Evolutionary conservation across 30 jellyfish, hydroid and myxozoan genomes (phyloP), one percentile per base, ranked within the genome.

Genomic region (Hydractinia symbiolongicarpus): DNA sequence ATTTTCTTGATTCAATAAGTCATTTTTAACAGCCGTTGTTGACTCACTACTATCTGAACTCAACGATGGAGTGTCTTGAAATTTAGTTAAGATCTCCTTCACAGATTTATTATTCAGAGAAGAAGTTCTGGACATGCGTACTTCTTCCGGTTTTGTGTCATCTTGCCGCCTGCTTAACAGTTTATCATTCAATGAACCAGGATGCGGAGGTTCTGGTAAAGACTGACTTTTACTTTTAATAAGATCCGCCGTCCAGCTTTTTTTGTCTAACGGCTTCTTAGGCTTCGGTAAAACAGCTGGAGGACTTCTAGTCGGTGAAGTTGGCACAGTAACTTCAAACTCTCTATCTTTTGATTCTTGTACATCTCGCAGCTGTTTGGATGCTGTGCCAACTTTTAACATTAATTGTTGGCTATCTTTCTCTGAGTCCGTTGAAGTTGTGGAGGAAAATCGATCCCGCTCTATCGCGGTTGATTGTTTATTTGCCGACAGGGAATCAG

Each of bases 231-330:
- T 77, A 55, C 79, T 54, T 55, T 77, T 77, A 53, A 77, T 77
- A 13, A 77, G 60, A 30, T 77, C 85, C 40, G 85, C 85, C 15
- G 85, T 77, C 85, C 85, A 77, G 55, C 85, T 77, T 49, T 77
- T 77, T 60, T 77, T 77, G 19, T 77, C 85, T 50, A 77, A 57
- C 5, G 85, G 54, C 60, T 77, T 77, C 53, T 61, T 53, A 64
- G 74, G 74, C 30, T 53, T 53, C 60, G 54, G 54, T 6, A 56
- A 56, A 9, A 77, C 54, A 8, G 79, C 55, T 49, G 79, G 75
- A 5, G 85, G 85, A 6, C 62, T 79, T 54, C 60, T 77, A 30
- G 85, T 17, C 17, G 85, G 79, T 55, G 75, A 19, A 9, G 85
- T 21, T 49, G 75, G 76, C 54, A n/a, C 81, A 55, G 81, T 5